A percentile compares a stretch with the other conserved stretches of the same genome.
Conservation (phyloP, 2,797 vertebrate species). For the Erethizon dorsatum region DNA sequence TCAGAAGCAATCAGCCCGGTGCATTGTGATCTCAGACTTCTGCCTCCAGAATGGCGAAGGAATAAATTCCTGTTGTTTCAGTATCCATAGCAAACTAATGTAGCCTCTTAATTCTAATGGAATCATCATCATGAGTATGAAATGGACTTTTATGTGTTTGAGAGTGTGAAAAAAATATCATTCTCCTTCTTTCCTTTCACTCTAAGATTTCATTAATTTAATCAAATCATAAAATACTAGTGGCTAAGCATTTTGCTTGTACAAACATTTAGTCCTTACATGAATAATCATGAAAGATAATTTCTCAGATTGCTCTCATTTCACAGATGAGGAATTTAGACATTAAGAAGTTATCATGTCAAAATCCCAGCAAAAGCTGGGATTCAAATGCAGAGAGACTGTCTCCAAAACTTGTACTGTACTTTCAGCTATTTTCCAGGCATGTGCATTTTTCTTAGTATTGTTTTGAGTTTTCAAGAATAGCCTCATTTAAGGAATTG, state of each 20-base stretch:
- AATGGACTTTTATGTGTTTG: not conserved
- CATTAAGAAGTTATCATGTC: not conserved
- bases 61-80: not conserved
- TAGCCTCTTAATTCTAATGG: not conserved
- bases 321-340: constrained; percentile 5
- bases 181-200: not conserved
- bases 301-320: not conserved
- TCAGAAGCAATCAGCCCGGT: not conserved
- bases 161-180: not conserved
- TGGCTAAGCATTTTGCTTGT: not conserved
- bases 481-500: not conserved
- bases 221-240: constrained; percentile 50
- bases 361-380: not conserved
- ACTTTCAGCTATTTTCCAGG: not conserved
- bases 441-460: not conserved
- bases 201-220: constrained; percentile 18
- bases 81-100: not conserved
- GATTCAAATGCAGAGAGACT: not conserved
- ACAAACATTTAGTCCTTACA: not conserved
- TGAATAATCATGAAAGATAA: not conserved
- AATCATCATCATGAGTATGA: not conserved
- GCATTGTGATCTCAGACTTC: not conserved
- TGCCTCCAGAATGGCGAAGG: not conserved
- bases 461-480: not conserved
- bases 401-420: not conserved